phyloP scores from a whole-genome alignment of 2,888 invertebrate species.

The Nephrotoma appendiculata region DNA sequence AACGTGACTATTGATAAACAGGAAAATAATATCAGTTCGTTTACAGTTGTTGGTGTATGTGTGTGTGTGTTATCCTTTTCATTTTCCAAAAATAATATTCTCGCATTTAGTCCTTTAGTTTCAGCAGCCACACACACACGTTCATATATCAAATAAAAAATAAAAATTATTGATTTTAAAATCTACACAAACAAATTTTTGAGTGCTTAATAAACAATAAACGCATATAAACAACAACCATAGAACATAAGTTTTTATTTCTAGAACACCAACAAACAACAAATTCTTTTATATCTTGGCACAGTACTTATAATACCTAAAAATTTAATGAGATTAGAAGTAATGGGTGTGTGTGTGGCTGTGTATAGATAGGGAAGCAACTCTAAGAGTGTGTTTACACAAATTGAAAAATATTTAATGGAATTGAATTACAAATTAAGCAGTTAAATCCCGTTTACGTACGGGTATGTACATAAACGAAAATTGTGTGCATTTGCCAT shows the following conservation, averaged over 20 bases:
- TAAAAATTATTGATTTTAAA: background rate
- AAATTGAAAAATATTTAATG: background rate
- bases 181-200: background rate
- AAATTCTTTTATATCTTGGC: background rate
- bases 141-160: background rate
- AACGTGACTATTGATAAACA: background rate
- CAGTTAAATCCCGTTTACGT: background rate
- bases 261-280: background rate
- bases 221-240: background rate
- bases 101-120: background rate
- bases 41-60: background rate
- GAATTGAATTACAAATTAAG: background rate
- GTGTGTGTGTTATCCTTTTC: background rate
- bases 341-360: background rate
- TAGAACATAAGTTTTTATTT: background rate
- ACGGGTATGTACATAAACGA: background rate
- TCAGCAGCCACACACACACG: background rate
- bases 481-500: background rate
- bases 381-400: too few relatives aligned
- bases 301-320: background rate
- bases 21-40: background rate
- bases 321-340: background rate
- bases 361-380: background rate
- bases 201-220: background rate
- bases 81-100: background rate